Evolutionary conservation across 2,113 vertebrate species (phyloP).

Genomic region (Siphamia tubifer): DNA sequence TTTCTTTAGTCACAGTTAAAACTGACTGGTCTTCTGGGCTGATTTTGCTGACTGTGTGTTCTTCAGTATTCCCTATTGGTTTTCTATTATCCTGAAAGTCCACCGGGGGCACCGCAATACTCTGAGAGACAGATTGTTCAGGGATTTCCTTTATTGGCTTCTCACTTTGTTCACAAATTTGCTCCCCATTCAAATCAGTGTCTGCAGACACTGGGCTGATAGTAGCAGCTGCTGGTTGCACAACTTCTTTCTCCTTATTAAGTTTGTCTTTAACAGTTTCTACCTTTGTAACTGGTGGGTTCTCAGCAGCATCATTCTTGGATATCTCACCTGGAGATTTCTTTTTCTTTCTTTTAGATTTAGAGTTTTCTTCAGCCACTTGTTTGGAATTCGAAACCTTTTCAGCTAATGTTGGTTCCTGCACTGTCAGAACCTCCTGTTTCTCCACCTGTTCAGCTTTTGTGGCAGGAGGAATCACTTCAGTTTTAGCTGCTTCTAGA

Average conservation of each 20-base stretch:
- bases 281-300: neutral
- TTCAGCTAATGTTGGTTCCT: neutral
- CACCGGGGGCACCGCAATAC: constrained; percentile 21
- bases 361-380: constrained; percentile 42
- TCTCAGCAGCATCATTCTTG: constrained; percentile 16
- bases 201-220: constrained; percentile 6
- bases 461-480: neutral
- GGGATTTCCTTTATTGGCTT: neutral
- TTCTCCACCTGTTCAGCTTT: constrained; percentile 3
- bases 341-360: constrained; percentile 74
- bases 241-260: neutral
- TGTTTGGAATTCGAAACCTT: constrained; percentile 16
- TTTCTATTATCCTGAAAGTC: constrained; percentile 2
- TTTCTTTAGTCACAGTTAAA: constrained; percentile 1
- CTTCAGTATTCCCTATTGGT: constrained; percentile 12
- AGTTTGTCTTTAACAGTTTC: neutral
- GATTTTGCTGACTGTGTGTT: neutral
- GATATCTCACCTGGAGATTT: constrained; percentile 53
- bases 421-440: neutral
- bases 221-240: neutral
- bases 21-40: neutral
- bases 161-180: neutral
- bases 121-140: neutral
- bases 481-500: constrained; percentile 3
- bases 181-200: neutral